Base-by-base conservation (phyloP, 64 coral and sea anemone species). In the Trachythela sp. region DNA sequence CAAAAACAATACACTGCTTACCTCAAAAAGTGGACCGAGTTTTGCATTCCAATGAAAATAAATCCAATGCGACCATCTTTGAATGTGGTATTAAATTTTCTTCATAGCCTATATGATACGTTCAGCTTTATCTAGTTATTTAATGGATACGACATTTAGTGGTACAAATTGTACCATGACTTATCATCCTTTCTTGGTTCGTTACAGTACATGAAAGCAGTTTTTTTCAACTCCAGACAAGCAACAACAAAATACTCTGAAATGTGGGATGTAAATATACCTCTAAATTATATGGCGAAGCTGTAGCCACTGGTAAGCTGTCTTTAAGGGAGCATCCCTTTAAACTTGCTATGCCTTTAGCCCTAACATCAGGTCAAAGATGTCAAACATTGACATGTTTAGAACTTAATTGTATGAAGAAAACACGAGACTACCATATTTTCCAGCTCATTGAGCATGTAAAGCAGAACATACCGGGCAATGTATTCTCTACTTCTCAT, bases 371-470 rank as follows among this genome's bases (percentile, higher is more conserved):
- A 26, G 87, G 59, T 6, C 87, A 88, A 75, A 31, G 87, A 43
- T 88, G 87, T 45, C 87, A 88, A 48, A 88, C 86, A 17, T 68
- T 88, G 41, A 71, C 37, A 43, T 71, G n/a, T n/a, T n/a, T n/a
- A n/a, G 49, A 70, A 4, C 41, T 15, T 76, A 43, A 39, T 13
- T 39, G 17, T 48, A 88, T 88, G 87, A 88, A 48, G 38, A 88
- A 88, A 30, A 88, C 87, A 31, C 33, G 2, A n/a, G n/a, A 43
- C 14, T 88, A 75, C 24, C 71, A 64, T 54, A 22, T 75, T n/a
- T 88, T 70, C 13, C 59, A 70, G 20, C 42, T 88, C 20, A 76
- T 36, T 31, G 87, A 37, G 0, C 87, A 88, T 39, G 39, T 88
- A 3, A 88, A 88, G 30, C 60, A 88, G 33, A 88, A 75, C 22